phyloP scores from a whole-genome alignment of 1,140 invertebrate genomes.

The Drosophila setifemur region DNA sequence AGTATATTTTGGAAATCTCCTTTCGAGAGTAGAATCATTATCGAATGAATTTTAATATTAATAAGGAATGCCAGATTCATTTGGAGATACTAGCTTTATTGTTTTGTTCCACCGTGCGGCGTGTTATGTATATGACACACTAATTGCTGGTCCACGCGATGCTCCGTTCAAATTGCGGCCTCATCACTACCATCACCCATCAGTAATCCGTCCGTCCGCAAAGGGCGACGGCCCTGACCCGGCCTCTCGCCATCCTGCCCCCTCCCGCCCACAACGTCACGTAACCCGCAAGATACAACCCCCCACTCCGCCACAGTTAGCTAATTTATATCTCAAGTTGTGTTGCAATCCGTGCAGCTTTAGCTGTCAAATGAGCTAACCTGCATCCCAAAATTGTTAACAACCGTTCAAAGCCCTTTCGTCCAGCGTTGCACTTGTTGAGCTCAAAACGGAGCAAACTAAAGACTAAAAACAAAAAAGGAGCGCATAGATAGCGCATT shows the following conservation, averaged over 20 bases:
- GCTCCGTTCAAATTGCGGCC: constrained; percentile 53
- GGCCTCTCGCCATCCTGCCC: neutral
- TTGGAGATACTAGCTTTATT: too few species aligned
- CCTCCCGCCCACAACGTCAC: neutral
- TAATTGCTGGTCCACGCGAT: constrained; percentile 72
- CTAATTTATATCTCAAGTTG: constrained; percentile 9
- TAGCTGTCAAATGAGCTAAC: constrained; percentile 2
- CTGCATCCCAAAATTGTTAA: neutral
- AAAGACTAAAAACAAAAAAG: neutral
- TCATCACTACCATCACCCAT: constrained; percentile 33
- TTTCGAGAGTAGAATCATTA: too few species aligned
- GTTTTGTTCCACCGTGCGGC: neutral
- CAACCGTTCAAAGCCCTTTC: neutral
- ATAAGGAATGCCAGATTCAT: too few species aligned
- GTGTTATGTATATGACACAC: constrained; percentile 52
- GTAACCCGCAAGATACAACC: neutral
- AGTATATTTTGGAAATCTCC: too few species aligned
- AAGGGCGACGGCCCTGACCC: constrained; percentile 34
- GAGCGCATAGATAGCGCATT: constrained; percentile 16
- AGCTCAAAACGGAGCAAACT: too few species aligned
- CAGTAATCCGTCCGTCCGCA: neutral
- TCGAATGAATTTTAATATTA: too few species aligned
- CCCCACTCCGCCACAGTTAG: neutral
- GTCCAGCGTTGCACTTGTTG: constrained; percentile 10
- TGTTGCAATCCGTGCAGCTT: constrained; percentile 17